These are phyloP conservation scores for Mormoops blainvillei DNA, from an alignment of 2,113 vertebrate genomes.

Conservation along the genomic window DNA sequence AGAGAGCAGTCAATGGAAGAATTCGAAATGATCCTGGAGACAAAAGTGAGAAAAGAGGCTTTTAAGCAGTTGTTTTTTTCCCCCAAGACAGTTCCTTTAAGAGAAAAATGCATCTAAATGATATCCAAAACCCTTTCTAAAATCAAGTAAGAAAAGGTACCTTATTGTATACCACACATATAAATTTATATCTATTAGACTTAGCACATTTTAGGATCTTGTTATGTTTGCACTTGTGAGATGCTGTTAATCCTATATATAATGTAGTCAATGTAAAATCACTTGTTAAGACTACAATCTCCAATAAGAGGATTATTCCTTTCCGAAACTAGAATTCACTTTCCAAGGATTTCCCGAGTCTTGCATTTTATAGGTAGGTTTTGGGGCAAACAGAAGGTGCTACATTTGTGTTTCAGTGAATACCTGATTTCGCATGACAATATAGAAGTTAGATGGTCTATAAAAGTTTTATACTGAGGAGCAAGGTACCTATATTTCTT, in stretches of 20 bases:
- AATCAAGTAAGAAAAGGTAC: background rate
- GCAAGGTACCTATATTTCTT: background rate
- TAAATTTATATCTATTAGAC: constrained; percentile 19
- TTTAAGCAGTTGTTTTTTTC: background rate
- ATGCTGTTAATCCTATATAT: background rate
- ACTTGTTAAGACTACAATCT: background rate
- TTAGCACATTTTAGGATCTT: background rate
- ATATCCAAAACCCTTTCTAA: background rate
- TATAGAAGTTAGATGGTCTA: background rate
- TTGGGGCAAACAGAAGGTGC: background rate
- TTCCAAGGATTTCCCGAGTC: background rate
- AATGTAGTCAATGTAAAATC: background rate
- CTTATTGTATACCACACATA: background rate
- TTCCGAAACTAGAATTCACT: constrained; percentile 20
- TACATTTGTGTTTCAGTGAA: background rate
- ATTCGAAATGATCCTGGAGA: constrained; percentile 15
- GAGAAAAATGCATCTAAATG: constrained; percentile 7
- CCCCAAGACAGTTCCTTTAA: background rate
- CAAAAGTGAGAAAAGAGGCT: background rate
- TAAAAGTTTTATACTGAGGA: background rate
- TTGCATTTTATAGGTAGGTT: background rate
- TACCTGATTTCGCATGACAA: background rate
- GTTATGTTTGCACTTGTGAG: background rate
- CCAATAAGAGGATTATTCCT: background rate
- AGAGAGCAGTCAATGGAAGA: background rate